phyloP scores from a whole-genome alignment of 2,888 invertebrate genomes.

The Clusia tigrina region DNA sequence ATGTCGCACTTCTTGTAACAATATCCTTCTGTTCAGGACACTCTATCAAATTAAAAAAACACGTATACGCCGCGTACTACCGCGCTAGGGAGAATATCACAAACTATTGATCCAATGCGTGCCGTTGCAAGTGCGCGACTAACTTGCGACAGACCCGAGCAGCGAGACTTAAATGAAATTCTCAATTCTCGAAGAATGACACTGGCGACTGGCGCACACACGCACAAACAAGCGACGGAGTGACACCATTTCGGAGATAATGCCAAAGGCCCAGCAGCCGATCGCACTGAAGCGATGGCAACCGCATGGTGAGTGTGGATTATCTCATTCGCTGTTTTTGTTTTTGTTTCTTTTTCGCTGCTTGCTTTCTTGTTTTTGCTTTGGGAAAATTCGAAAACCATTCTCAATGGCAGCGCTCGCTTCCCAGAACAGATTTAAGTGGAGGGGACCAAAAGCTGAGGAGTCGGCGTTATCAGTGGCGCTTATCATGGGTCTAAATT shows the following conservation, averaged over 20 bases:
- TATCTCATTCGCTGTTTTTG: background rate
- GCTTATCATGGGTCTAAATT: too few relatives aligned
- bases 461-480: background rate
- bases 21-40: background rate
- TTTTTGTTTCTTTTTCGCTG: background rate
- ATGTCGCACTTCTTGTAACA: background rate
- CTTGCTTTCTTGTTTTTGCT: background rate
- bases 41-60: background rate
- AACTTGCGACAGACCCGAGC: conserved; percentile 24
- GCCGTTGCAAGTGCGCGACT: conserved; percentile 34
- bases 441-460: background rate
- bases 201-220: too few relatives aligned
- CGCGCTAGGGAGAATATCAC: background rate
- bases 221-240: too few relatives aligned
- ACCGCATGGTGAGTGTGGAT: background rate
- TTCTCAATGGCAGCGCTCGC: background rate
- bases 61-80: background rate
- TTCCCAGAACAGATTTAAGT: background rate
- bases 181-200: background rate
- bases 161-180: conserved; percentile 35
- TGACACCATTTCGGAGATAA: too few relatives aligned
- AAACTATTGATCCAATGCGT: conserved; percentile 11
- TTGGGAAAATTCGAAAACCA: background rate
- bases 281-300: background rate
- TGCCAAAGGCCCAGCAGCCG: too few relatives aligned